Base-by-base conservation (phyloP, 2,113 vertebrate genomes). In the Neolamprologus kungweensis region DNA sequence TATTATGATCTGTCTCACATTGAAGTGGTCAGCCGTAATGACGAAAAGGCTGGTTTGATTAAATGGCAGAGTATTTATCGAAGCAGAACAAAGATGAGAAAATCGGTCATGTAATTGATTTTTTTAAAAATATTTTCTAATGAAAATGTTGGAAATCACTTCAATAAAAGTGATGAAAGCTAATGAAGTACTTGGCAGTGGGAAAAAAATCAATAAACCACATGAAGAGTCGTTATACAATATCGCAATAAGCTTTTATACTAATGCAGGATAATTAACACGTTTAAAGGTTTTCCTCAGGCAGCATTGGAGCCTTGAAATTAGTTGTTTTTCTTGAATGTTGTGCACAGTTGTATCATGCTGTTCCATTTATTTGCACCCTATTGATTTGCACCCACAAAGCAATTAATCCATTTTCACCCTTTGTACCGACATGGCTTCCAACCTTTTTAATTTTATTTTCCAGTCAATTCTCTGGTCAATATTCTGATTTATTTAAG, bases 201-300 rank as follows among this genome's bases (percentile, higher is more conserved):
- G 40, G 0, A 16, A 6, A 73, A 6, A 78, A 85, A 88, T 88
- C 54, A 88, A 83, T 91, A 82, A 82, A 23, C 26, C 83, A 31
- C 40, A 57, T 40, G 50, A 71, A 85, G 31, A 73, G 35, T 42
- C 55, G 47, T 85, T 87, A 71, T 9, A 33, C 31, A 45, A 37
- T 81, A 75, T 47, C n/a, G 68, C 50, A 42, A 84, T 40, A 55
- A 51, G 81, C 73, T 51, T 81, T 80, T 23, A 37, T 42, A 58
- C 63, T 80, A 85, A 89, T 84, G 17, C 54, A 54, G 45, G 45
- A 65, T 90, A 82, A 92, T 92, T 85, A 87, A 79, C 21, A 45
- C 2, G 37, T 91, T 84, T 81, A 47, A 83, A 80, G 35, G 75
- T 33, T 88, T 88, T 87, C 68, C 40, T 68, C 68, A 81, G 42